Evolutionary conservation across 2,113 vertebrate genomes (phyloP).

Genomic region (Embiotoca jacksoni): DNA sequence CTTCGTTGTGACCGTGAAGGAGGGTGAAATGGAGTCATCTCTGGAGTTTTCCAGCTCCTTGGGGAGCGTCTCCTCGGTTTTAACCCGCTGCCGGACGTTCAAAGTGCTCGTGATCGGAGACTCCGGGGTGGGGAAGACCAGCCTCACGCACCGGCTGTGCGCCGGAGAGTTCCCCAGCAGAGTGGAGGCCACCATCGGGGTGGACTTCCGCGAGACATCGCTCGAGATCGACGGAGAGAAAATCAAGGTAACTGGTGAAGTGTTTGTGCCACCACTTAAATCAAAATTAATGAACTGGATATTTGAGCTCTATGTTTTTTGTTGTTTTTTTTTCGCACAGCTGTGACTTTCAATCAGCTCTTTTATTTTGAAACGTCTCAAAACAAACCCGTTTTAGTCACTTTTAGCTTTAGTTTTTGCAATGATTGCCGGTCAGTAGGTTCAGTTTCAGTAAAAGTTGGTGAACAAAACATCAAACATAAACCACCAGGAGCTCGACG

Average conservation of each 20-base stretch:
- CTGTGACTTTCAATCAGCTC: no score
- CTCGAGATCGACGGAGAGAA: slow-evolving; percentile 81
- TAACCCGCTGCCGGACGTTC: slow-evolving; percentile 77
- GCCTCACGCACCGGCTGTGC: slow-evolving; percentile 83
- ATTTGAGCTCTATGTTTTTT: background rate
- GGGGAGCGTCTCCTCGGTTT: slow-evolving; percentile 78
- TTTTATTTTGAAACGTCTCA: no score
- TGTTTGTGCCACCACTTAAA: background rate
- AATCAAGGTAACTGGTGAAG: slow-evolving; percentile 75
- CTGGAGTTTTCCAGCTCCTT: slow-evolving; percentile 84
- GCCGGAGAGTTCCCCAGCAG: slow-evolving; percentile 78
- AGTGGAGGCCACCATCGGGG: slow-evolving; percentile 84
- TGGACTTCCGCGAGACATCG: slow-evolving; percentile 83
- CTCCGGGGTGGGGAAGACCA: slow-evolving; percentile 85
- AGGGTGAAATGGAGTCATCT: slow-evolving; percentile 82
- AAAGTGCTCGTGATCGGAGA: slow-evolving; percentile 86
- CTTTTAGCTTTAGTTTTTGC: no score
- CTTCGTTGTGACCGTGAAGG: background rate
- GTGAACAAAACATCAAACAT: no score
- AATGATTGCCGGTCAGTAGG: no score
- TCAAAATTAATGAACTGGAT: no score
- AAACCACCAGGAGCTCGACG: no score
- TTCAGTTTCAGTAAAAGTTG: no score
- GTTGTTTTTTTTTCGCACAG: background rate
- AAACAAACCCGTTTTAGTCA: no score